Conservation (phyloP, 2,888 invertebrate species). For the Cantharis flavilabris region DNA sequence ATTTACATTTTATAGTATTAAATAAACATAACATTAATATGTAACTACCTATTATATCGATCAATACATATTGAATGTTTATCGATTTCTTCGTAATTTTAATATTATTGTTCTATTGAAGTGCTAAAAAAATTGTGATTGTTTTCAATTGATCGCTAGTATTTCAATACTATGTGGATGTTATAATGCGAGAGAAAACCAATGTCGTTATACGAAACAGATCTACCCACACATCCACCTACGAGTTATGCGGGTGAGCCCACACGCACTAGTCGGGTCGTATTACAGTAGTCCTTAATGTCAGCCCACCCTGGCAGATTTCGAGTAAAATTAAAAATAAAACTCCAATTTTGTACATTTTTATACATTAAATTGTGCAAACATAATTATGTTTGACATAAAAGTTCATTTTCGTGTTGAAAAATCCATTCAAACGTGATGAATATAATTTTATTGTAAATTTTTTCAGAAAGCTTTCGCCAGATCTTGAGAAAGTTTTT, state of each 20-base stretch:
- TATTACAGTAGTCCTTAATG: conserved; percentile 27
- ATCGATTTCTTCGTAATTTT: not conserved
- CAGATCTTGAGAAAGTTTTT: no score
- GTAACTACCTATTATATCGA: no score
- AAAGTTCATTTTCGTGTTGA: not conserved
- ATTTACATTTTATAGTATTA: no score
- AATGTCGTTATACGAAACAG: not conserved
- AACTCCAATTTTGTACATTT: not conserved
- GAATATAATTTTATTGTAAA: not conserved
- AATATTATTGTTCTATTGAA: not conserved
- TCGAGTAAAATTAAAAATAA: conserved; percentile 18
- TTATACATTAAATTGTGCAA: not conserved
- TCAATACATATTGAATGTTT: no score
- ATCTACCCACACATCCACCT: conserved; percentile 30
- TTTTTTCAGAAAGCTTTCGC: not conserved
- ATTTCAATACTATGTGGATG: not conserved
- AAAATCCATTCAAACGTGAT: not conserved
- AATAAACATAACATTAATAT: no score
- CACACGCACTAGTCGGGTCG: conserved; percentile 32
- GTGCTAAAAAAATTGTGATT: not conserved
- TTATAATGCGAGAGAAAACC: not conserved
- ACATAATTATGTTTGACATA: not conserved
- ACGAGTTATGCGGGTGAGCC: conserved; percentile 36
- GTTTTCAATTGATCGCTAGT: not conserved
- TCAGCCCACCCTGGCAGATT: conserved; percentile 26